Base-by-base conservation (phyloP, 2,797 vertebrate genomes). In the Sciurus carolinensis region DNA sequence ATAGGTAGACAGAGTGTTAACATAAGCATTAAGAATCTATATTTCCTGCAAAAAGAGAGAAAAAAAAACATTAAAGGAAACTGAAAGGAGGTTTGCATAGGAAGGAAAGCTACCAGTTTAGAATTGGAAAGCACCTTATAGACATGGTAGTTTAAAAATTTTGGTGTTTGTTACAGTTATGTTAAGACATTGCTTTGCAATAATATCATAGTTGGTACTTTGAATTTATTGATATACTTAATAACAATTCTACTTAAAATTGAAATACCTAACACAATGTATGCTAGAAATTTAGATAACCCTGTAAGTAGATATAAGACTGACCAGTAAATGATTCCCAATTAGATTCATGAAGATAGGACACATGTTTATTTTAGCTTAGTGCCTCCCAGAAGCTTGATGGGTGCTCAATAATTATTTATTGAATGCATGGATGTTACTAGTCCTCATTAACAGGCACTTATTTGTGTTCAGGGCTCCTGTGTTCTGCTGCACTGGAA, bases 131-230 rank as follows among this genome's bases (percentile, higher is more conserved):
- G 8, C 4, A 1, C 5, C n/a, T 87, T 82, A 17, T 8, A 79
- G 12, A 76, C n/a, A 71, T 8, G 42, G 42, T 77, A 67, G 7
- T 42, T 20, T 28, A 62, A 0, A 54, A 24, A 44, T 80, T 66
- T 75, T 77, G 67, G 9, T 54, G n/a, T 94, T 87, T 94, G 3
- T 96, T 95, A 0, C 20, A 67, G 11, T 76, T 82, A 57, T 89
- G 10, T 54, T 72, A 28, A 57, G 44, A 44, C 30, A 52, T 3
- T 93, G 3, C 64, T 11, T 95, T 88, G 89, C 7, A 73, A 14
- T 67, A 62, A 69, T 11, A 57, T 17, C 47, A 20, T 11, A 59
- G 47, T n/a, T 91, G 50, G 4, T 75, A 52, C 5, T 81, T 89
- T 52, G 80, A 82, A 73, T 89, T 76, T 94, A 59, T 88, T 62